Percentiles rank a stretch among this genome's conserved stretches.
Conservation (phyloP, 2,113 vertebrate genomes). For the Syngnathoides biaculeatus region DNA sequence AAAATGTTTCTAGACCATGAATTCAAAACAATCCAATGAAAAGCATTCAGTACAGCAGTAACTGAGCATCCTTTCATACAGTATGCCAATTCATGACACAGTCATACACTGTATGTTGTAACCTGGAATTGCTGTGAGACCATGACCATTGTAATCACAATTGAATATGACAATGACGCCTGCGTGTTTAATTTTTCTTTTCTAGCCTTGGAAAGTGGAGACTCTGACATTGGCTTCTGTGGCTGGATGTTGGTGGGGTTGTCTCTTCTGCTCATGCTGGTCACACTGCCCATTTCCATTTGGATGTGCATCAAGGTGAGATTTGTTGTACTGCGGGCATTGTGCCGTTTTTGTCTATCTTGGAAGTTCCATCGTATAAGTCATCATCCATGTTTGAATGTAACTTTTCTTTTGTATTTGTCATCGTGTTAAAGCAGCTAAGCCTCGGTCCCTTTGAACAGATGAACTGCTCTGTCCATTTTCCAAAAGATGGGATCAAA, state of each 20-base stretch:
- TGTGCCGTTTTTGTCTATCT: background rate
- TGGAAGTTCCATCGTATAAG: background rate
- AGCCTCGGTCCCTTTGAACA: background rate
- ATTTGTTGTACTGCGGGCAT: background rate
- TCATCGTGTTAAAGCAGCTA: background rate
- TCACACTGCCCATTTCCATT: constrained; percentile 85
- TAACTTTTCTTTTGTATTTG: background rate
- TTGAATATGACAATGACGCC: background rate
- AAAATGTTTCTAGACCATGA: background rate
- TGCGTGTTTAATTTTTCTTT: constrained; percentile 3
- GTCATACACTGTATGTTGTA: background rate
- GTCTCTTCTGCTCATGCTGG: constrained; percentile 74
- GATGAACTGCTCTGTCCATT: background rate
- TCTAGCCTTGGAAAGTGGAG: constrained; percentile 51
- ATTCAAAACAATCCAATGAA: background rate
- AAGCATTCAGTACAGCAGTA: background rate
- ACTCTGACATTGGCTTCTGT: constrained; percentile 71
- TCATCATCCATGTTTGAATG: background rate
- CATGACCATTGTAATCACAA: background rate
- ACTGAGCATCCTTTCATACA: background rate
- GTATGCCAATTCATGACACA: background rate
- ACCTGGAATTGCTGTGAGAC: background rate
- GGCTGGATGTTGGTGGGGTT: constrained; percentile 80
- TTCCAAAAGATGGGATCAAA: background rate
- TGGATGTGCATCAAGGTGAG: constrained; percentile 95